Base-by-base conservation (phyloP, 2,888 invertebrate species). In the Erannis defoliaria region DNA sequence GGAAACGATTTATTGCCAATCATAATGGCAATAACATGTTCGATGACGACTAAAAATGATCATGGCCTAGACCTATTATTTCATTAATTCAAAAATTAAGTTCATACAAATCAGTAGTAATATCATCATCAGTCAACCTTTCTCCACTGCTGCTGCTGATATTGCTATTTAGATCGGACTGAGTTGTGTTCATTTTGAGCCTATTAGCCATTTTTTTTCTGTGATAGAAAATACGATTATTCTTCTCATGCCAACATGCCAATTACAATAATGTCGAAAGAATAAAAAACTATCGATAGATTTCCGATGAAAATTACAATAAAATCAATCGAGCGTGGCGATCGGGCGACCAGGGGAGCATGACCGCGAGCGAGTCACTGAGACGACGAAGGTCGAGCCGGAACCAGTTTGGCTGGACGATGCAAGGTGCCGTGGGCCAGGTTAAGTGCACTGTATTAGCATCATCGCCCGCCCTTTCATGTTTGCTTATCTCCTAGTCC, bases 381-480 rank as follows among this genome's bases (percentile, higher is more conserved):
- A 69, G 68, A 78, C 81, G 75, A 76, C 84, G 90, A 91, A 91
- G 90, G 91, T 89, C 91, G 90, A 71, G 75, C 67, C 66, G 73
- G 79, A 93, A 93, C 92, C 90, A 86, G 92, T 93, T 92, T 88
- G 81, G 81, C 82, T 81, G 89, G 85, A 85, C 80, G 88, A 84
- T 78, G 88, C 90, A 91, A 92, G 90, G 91, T 91, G 92, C 89
- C 86, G 83, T 77, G 76, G 85, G 85, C 87, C 85, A 81, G 85
- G 86, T 89, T 91, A 89, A 90, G 88, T 89, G 88, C 89, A 85
- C 84, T 87, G 85, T 85, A 90, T 89, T 91, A 90, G 80, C 86
- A 86, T 89, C 88, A 86, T 87, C 90, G 88, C 81, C 82, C 82
- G 88, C 89, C 89, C 90, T 90, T 91, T 90, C 86, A 85, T 86